Conservation (phyloP, 2,888 invertebrate species). For the Trissolcus japonicus region DNA sequence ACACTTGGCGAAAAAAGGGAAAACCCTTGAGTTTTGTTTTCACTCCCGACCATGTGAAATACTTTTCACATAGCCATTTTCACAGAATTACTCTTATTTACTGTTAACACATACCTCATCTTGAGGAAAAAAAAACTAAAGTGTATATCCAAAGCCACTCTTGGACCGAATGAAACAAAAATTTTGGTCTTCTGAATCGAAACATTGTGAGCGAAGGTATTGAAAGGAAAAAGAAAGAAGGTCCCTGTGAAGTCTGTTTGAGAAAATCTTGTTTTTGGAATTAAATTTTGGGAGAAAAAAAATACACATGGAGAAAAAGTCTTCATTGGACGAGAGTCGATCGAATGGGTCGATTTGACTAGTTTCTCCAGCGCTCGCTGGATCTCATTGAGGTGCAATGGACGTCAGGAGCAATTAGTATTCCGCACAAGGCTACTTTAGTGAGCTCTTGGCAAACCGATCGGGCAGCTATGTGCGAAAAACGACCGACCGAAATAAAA, state of each 20-base stretch:
- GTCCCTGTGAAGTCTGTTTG: no score
- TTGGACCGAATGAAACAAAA: no score
- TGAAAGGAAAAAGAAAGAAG: no score
- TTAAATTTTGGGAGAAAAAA: no score
- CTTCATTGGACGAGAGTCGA: background rate
- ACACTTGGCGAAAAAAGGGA: constrained; percentile 27
- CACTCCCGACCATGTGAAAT: constrained; percentile 17
- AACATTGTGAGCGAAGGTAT: no score
- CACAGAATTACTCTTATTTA: constrained; percentile 14
- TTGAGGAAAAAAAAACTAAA: background rate
- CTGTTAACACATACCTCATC: constrained; percentile 6
- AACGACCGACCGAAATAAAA: constrained; percentile 7
- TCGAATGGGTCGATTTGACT: constrained; percentile 19
- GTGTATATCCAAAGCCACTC: no score
- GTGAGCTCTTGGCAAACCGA: constrained; percentile 32
- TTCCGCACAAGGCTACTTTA: constrained; percentile 46
- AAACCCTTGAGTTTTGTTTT: constrained; percentile 35
- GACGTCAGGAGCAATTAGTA: constrained; percentile 53
- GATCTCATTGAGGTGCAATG: constrained; percentile 29
- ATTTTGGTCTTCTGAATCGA: no score
- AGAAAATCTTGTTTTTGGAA: no score
- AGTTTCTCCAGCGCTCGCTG: constrained; percentile 23
- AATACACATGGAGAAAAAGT: no score
- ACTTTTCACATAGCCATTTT: constrained; percentile 14
- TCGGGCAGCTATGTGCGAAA: constrained; percentile 38